Percentiles rank a stretch among this genome's conserved stretches.
Evolutionary conservation across 2,888 invertebrate species (phyloP).

Genomic region (Geophilus truncorum): DNA sequence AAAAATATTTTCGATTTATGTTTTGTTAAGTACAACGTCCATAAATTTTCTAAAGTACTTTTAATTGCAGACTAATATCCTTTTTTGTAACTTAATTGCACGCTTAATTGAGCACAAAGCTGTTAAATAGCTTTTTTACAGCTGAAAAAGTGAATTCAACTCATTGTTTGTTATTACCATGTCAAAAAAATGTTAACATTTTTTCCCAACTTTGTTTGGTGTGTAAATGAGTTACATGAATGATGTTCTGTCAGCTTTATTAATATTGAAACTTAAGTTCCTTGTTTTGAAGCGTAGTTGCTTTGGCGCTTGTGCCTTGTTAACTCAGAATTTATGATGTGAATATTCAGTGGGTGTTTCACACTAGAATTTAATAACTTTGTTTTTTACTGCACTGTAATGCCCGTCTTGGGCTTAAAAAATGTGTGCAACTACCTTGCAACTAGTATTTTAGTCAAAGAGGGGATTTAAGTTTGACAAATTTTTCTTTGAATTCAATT

Average conservation of each 20-base stretch:
- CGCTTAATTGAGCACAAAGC: neutral
- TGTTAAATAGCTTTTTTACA: neutral
- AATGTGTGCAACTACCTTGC: neutral
- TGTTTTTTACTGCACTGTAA: neutral
- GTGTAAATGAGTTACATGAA: neutral
- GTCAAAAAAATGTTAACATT: neutral
- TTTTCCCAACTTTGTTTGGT: neutral
- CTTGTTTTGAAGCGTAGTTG: neutral
- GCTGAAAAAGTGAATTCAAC: neutral
- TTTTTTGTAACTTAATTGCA: neutral
- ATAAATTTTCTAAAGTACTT: no score
- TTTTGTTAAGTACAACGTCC: no score
- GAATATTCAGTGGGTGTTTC: neutral
- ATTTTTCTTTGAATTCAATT: neutral
- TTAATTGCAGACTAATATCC: no score
- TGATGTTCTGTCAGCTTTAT: neutral
- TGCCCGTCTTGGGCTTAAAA: neutral
- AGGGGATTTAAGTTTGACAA: neutral
- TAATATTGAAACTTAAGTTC: neutral
- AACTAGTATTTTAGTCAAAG: neutral
- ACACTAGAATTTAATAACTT: neutral
- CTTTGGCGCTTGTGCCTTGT: neutral
- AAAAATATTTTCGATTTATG: no score
- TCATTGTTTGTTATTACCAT: neutral
- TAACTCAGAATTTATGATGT: neutral